These are phyloP conservation scores for Cotesia congregata DNA, from an alignment of 2,888 invertebrate species.

Conservation along the genomic window DNA sequence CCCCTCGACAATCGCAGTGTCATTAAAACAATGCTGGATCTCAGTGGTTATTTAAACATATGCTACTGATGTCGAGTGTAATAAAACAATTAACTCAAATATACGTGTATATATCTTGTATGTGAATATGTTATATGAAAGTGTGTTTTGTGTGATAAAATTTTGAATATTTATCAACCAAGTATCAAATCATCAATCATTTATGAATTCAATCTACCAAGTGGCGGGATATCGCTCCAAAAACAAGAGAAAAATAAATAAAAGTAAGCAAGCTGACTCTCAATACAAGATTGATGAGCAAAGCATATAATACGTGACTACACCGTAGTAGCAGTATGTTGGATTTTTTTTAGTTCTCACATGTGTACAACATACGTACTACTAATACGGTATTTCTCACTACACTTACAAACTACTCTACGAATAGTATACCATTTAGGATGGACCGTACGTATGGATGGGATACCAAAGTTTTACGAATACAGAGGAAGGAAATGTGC, in stretches of 20 bases:
- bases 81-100: not conserved
- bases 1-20: conserved; percentile 11
- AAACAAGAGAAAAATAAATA: not conserved
- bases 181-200: not conserved
- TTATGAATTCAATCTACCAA: not conserved
- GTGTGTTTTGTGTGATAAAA: not conserved
- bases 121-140: not conserved
- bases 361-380: not conserved
- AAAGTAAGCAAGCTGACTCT: not conserved
- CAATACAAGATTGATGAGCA: not conserved
- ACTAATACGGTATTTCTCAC: not conserved
- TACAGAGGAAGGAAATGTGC: conserved; percentile 22
- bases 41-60: not conserved
- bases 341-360: not conserved
- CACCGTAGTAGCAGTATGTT: not conserved
- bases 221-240: not conserved
- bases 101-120: not conserved
- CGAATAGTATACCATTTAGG: not conserved
- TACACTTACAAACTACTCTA: not conserved
- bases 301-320: not conserved
- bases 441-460: conserved; percentile 9
- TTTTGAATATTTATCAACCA: not conserved
- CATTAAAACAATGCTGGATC: conserved; percentile 23
- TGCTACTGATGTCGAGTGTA: not conserved
- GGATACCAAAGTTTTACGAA: not conserved